Evolutionary conservation across 2,888 invertebrate species (phyloP), one percentile per base, ranked within the genome.

Genomic region (Acleris emargana): DNA sequence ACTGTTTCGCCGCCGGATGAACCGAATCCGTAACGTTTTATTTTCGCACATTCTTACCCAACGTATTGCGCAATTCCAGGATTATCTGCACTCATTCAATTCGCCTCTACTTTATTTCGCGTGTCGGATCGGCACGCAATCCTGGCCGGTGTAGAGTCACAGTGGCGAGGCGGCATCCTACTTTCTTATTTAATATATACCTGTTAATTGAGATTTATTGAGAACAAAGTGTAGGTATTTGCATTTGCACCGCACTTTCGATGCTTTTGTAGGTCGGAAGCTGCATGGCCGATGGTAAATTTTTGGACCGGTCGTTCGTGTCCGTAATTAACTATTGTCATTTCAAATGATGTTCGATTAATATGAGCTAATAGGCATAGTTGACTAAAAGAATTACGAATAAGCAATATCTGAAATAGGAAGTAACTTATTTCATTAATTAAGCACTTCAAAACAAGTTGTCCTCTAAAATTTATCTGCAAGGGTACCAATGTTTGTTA

Each of bases 21-120:
- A 75, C 75, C 69, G 76, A 76, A 75, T 73, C 83, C 83, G 80
- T 81, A 82, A 80, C 80, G 82, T 80, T 78, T 78, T 84, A 83
- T 78, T 82, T 86, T 87, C 84, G 84, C 82, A 79, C 83, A 85
- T 83, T 82, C 73, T 91, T 91, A 82, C 85, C 77, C 85, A 90
- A 91, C 77, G 69, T 60, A 71, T 90, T 91, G 87, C 83, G 86
- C 82, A 91, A 91, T 79, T 81, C 73, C 82, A 88, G 91, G 91
- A 91, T 86, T 83, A 87, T 86, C 78, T 80, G 78, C 76, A 81
- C 79, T 82, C 76, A 78, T 77, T 87, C 90, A 89, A 90, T 88
- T 63, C 25, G 25, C 25, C 25, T 67, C 17, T 53, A 58, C 17
- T 58, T 62, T 42, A 28, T 18, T 47, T 32, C 18, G 32, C 3